Evolutionary conservation across 2,113 vertebrate genomes (phyloP).

Genomic region (Melozone crissalis): DNA sequence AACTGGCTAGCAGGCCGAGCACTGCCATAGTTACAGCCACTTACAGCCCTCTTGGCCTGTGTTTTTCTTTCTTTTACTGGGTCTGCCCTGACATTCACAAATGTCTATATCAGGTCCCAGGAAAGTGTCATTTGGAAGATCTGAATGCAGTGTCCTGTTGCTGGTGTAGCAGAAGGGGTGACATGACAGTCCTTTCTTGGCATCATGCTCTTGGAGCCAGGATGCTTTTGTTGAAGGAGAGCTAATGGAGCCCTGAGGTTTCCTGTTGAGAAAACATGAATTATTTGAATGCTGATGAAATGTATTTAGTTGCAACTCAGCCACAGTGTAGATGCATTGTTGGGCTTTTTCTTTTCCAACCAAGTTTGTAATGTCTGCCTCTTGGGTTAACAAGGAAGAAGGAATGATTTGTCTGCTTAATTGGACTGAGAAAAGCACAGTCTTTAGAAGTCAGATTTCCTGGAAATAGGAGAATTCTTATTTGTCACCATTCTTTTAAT

Average conservation of each 20-base stretch:
- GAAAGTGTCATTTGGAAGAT: background rate
- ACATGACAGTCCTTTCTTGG: background rate
- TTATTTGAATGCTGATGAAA: background rate
- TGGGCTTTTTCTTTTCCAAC: background rate
- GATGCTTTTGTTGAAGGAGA: background rate
- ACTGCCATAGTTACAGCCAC: background rate
- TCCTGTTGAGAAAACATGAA: background rate
- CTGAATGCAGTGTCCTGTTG: background rate
- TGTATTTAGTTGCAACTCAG: background rate
- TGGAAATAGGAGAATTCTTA: background rate
- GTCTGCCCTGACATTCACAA: background rate
- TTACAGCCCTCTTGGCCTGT: background rate
- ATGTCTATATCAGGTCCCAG: background rate
- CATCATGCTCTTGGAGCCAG: background rate
- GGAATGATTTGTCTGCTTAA: background rate
- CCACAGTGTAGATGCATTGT: background rate
- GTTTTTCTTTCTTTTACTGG: background rate
- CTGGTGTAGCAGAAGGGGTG: background rate
- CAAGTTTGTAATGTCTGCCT: background rate
- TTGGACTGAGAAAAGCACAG: background rate
- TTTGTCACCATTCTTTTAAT: background rate
- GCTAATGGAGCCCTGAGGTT: background rate
- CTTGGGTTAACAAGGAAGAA: background rate
- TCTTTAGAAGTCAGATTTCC: background rate
- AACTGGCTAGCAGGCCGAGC: background rate